These are phyloP conservation scores for Drosophila murphyi DNA, from an alignment of 1,140 invertebrate genomes.

Conservation along the genomic window DNA sequence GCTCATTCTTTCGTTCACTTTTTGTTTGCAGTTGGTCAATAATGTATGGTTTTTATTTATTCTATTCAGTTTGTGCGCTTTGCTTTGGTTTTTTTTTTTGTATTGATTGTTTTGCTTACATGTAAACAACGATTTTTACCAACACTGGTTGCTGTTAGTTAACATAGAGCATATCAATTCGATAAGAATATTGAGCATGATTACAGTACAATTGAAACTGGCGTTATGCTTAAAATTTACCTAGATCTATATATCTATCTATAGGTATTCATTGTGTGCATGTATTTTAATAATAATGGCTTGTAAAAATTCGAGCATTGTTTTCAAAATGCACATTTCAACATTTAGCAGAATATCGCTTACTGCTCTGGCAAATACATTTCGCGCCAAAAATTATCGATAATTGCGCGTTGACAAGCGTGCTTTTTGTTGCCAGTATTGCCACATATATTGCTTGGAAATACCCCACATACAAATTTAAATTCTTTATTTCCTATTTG, in stretches of 20 bases:
- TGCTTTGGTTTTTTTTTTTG: neutral
- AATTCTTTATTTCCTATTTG: neutral
- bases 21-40: neutral
- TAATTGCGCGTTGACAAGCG: neutral
- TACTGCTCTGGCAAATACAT: no score
- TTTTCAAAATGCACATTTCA: no score
- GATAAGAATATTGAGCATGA: neutral
- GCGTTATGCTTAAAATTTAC: no score
- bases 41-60: neutral
- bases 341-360: no score
- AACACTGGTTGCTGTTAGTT: neutral
- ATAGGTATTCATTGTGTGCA: no score
- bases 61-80: no score
- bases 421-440: constrained; percentile 6
- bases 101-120: neutral
- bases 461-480: neutral
- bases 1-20: constrained; percentile 37
- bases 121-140: neutral
- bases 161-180: neutral
- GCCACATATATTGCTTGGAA: neutral
- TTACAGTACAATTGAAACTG: no score
- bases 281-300: no score
- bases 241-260: no score
- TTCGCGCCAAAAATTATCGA: constrained; percentile 21
- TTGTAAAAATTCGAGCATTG: no score